A percentile compares a stretch with the other conserved stretches of the same genome.
These are phyloP conservation scores for Fragum sueziense DNA, from an alignment of 2,888 invertebrate genomes.

Conservation along the genomic window DNA sequence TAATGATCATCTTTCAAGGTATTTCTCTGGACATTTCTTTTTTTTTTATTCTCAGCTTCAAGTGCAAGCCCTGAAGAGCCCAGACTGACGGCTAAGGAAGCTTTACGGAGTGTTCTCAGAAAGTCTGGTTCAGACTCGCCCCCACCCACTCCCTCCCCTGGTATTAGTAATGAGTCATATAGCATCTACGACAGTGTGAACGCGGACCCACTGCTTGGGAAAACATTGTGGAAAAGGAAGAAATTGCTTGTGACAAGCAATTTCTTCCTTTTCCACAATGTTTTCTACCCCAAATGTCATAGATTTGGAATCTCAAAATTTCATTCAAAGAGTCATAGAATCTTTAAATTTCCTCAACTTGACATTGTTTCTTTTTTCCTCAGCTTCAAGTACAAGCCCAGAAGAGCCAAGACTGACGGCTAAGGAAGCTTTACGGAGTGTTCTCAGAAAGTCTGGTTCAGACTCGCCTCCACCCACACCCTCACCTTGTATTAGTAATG, in stretches of 20 bases:
- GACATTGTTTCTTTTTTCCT: not conserved
- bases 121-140: constrained; percentile 71
- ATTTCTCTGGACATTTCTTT: too few relatives aligned
- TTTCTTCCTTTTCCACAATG: too few relatives aligned
- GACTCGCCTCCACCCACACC: constrained; percentile 53
- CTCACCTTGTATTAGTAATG: constrained; percentile 15
- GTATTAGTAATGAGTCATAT: constrained; percentile 31
- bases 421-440: constrained; percentile 68
- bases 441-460: constrained; percentile 71
- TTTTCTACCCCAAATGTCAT: too few relatives aligned
- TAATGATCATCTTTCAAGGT: too few relatives aligned
- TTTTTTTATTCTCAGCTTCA: constrained; percentile 60
- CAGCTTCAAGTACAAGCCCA: constrained; percentile 70
- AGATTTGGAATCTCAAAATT: too few relatives aligned
- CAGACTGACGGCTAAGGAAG: constrained; percentile 66
- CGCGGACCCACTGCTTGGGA: constrained; percentile 70
- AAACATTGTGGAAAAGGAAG: too few relatives aligned
- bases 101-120: constrained; percentile 68
- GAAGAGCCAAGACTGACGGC: constrained; percentile 67
- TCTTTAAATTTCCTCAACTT: too few relatives aligned
- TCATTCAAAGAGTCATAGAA: too few relatives aligned
- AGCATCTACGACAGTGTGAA: constrained; percentile 67
- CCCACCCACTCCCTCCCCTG: constrained; percentile 29
- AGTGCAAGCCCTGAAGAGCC: constrained; percentile 71
- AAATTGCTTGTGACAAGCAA: too few relatives aligned